Evolutionary conservation across 2,797 vertebrate species (phyloP).

Genomic region (Tamandua tetradactyla): DNA sequence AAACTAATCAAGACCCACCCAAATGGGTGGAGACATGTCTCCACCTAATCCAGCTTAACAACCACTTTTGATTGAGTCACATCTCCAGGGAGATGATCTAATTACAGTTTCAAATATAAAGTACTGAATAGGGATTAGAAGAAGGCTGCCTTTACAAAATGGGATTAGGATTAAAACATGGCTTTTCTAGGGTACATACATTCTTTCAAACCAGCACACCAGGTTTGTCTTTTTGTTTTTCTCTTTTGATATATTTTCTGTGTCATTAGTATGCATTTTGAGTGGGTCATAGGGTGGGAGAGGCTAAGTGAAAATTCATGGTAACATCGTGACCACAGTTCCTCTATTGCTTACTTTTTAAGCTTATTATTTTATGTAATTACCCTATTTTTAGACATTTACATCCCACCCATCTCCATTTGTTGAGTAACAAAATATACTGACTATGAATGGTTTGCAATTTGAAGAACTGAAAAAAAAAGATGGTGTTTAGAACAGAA

Average conservation of each 20-base stretch:
- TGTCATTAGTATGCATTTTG: not conserved
- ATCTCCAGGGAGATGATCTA: too few species aligned
- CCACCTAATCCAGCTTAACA: too few species aligned
- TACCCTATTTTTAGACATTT: not conserved
- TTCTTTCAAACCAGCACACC: too few species aligned
- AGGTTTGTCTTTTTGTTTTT: not conserved
- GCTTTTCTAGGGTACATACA: too few species aligned
- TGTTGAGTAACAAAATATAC: not conserved
- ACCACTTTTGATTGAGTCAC: too few species aligned
- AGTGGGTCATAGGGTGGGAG: not conserved
- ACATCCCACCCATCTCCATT: not conserved
- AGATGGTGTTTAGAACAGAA: not conserved
- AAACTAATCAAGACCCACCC: too few species aligned
- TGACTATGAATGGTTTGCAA: not conserved
- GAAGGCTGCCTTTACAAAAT: too few species aligned
- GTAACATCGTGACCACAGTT: not conserved
- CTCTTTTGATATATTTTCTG: not conserved
- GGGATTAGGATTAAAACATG: too few species aligned
- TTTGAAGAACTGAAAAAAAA: slow-evolving; percentile 12
- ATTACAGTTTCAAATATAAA: too few species aligned
- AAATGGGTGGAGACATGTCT: too few species aligned
- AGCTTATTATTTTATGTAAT: not conserved
- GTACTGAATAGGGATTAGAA: too few species aligned
- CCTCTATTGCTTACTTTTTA: not conserved
- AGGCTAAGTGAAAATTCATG: not conserved